These are phyloP conservation scores for Drosophila meridionalis DNA, from an alignment of 2,888 invertebrate genomes.

Conservation along the genomic window DNA sequence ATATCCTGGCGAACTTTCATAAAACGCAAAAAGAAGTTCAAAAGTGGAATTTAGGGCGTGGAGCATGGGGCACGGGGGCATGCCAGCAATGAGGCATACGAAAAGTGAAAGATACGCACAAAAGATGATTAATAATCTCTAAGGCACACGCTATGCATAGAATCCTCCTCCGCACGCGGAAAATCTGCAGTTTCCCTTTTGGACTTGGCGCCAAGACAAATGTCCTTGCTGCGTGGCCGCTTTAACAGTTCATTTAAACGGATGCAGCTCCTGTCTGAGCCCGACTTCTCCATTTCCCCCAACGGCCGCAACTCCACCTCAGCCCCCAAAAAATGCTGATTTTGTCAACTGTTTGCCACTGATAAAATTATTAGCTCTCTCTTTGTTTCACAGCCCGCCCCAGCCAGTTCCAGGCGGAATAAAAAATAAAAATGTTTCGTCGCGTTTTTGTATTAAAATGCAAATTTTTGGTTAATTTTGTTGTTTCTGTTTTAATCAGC, in stretches of 20 bases:
- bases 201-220: constrained; percentile 74
- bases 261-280: constrained; percentile 61
- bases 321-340: constrained; percentile 76
- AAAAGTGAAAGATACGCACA: constrained; percentile 78
- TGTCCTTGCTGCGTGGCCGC: constrained; percentile 82
- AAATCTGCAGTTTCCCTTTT: constrained; percentile 47
- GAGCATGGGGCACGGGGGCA: not conserved
- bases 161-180: constrained; percentile 28
- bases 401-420: not conserved
- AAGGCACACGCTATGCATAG: constrained; percentile 39
- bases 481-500: constrained; percentile 83
- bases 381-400: constrained; percentile 45
- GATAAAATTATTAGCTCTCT: constrained; percentile 83
- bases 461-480: constrained; percentile 83
- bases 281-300: not conserved
- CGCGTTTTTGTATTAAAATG: constrained; percentile 81
- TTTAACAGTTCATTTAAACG: constrained; percentile 82
- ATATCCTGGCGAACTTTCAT: constrained; percentile 56
- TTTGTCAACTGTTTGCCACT: constrained; percentile 83
- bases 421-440: constrained; percentile 21
- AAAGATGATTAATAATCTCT: constrained; percentile 83
- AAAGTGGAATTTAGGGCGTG: constrained; percentile 37
- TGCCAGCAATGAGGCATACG: constrained; percentile 67
- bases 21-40: constrained; percentile 53
- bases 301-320: not conserved